Base-by-base conservation (phyloP, 2,888 invertebrate species). In the Colletes collaris region DNA sequence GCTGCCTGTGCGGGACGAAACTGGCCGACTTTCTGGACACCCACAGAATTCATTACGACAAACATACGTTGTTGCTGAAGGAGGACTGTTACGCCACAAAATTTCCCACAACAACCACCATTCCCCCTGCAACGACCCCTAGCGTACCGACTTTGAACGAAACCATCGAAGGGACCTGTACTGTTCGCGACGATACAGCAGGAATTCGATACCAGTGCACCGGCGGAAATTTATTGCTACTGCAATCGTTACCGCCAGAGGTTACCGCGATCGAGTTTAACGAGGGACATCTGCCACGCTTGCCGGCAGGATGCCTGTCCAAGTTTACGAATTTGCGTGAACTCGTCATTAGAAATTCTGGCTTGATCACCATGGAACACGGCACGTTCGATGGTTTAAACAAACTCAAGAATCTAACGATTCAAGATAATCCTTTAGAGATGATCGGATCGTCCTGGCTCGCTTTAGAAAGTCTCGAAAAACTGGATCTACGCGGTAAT, bases 401-500 rank as follows among this genome's bases (percentile, higher is more conserved):
- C 4, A 82, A 70, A 0, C 75, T 91, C 2, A 73, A 83, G 11
- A 83, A 79, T 35, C 55, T 91, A 3, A 85, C 89, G 1, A 87
- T 91, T 13, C 87, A 84, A n/a, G 82, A 88, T 50, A 91, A 90
- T 74, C 86, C 86, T 0, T 59, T 90, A 8, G 65, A 84, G 1
- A 79, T 73, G 13, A 69, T 91, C 0, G 86, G 69, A 2, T 77
- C 84, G 0, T 77, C 80, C 0, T 90, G 89, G 87, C 88, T 91
- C 49, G 68, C 76, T 4, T 63, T 87, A 13, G 71, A 66, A 2
- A 83, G 84, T 60, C 79, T 91, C 8, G 79, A 80, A 50, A 81
- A 81, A 44, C 63, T 91, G 19, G 88, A 90, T 75, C 56, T 91
- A 5, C 87, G 88, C 11, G 87, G 89, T 5, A 91, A 91, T 68